Evolutionary conservation across 2,113 vertebrate genomes (phyloP), one percentile per base, ranked within the genome.

Genomic region (Phrynocephalus versicolor): DNA sequence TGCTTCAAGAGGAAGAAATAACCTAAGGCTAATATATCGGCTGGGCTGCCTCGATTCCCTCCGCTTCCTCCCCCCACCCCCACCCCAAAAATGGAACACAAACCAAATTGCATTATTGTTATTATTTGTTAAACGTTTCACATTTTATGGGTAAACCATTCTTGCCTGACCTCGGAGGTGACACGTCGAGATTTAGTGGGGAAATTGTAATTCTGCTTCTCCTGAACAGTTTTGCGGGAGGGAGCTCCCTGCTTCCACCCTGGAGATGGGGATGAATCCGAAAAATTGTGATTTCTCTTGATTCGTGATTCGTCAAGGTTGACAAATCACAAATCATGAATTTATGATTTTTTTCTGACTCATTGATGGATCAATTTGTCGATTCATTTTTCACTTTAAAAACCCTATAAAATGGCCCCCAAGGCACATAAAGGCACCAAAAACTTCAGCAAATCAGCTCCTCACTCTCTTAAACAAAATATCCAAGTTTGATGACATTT

Each of bases 71-170:
- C 83, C 80, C 75, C 82, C 45, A 5, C 45, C 58, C 83, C 80
- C 75, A 81, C 45, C 45, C 45, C 5, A 51, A 21, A 82, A 89
- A 88, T 12, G 27, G 14, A 82, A 74, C 51, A 85, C 35, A 84
- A 84, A 87, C 58, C 10, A n/a, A 85, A 86, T 51, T n/a, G 27
- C 85, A 88, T 90, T 94, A 90, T 87, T n/a, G n/a, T n/a, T n/a
- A n/a, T n/a, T 88, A 51, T 51, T 51, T 51, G 5, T 51, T 6
- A 51, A 51, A 51, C 16, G 84, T 64, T 83, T 70, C 64, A 84
- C 75, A 88, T 92, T 88, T 87, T n/a, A 89, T 75, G 83, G 87
- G n/a, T 82, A 87, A 91, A 86, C 41, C 72, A 18, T 78, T 89
- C 84, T 57, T 3, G n/a, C 3, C 37, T 83, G 83, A 82, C 60